Evolutionary conservation across 2,888 invertebrate species (phyloP), one percentile per base, ranked within the genome.

Genomic region (Phragmatobia fuliginosa): DNA sequence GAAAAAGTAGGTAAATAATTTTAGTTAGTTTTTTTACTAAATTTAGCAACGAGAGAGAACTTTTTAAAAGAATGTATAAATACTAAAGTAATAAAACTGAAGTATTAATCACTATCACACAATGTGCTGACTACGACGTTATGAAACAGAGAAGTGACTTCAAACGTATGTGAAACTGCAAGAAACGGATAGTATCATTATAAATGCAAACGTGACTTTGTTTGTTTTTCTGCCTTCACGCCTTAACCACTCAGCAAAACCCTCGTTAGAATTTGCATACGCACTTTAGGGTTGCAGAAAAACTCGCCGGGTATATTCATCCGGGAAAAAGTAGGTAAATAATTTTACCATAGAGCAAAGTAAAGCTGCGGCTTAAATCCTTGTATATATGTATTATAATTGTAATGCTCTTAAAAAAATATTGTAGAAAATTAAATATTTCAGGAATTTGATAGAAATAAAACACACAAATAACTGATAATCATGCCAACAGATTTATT

Each of bases 401-500:
- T 18, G 41, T 67, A 38, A 28, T 25, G 11, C 11, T 3, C n/a
- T n/a, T 25, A 52, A 45, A 36, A 18, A 58, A 38, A n/a, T 41
- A 41, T 52, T 11, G 45, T 60, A 63, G 68, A 3, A 58, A 71
- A 58, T 56, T 25, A 60, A 66, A 36, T 67, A 21, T 21, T n/a
- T 52, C 11, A 25, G 63, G n/a, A 66, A 45, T 56, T 63, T 72
- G 67, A 69, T 72, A 69, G 31, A 73, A 78, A 77, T 77, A 76
- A 80, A 80, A 76, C 74, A 66, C 79, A 78, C 70, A 74, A 81
- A 75, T 83, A 84, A 84, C 77, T 73, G 78, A 71, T 78, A 86
- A 87, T 79, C 88, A 88, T 90, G 85, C 83, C 88, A 91, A 90
- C 89, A 88, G 76, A 82, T 88, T 87, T 85, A 86, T 87, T 88